A percentile compares a stretch with the other conserved stretches of the same genome.
phyloP scores from a whole-genome alignment of 2,797 vertebrate species.

The Agapornis canus region DNA sequence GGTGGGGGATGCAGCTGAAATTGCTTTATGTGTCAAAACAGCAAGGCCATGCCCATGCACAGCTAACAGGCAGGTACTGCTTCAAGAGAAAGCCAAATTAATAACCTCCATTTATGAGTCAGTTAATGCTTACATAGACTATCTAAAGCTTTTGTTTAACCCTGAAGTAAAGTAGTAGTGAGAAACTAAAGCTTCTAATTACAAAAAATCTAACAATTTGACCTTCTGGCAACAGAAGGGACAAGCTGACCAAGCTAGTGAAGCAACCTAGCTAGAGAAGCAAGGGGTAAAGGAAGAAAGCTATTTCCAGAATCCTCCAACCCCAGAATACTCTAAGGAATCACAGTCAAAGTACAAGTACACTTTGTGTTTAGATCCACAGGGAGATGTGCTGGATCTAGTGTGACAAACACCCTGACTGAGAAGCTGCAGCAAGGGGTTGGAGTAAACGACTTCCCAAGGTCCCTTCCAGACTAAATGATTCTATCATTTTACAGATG shows the following conservation, averaged over 20 bases:
- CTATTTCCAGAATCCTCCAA: neutral
- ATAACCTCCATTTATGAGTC: neutral
- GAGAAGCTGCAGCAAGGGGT: neutral
- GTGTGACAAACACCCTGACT: neutral
- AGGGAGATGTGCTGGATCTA: neutral
- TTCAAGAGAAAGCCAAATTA: neutral
- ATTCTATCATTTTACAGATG: neutral
- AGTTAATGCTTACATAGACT: neutral
- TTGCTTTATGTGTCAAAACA: neutral
- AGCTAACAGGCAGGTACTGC: neutral
- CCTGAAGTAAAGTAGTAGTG: neutral
- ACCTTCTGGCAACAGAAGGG: neutral
- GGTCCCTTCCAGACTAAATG: neutral
- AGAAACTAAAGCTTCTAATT: neutral
- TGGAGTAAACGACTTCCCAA: neutral
- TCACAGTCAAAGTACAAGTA: neutral
- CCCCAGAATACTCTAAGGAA: neutral
- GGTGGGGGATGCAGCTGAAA: neutral
- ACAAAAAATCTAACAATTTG: neutral
- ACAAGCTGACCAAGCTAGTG: neutral
- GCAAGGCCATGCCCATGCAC: neutral
- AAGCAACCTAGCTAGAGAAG: neutral
- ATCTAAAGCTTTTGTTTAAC: neutral
- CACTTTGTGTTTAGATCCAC: accelerated
- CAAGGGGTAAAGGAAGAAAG: neutral